Evolutionary conservation across 2,113 vertebrate species (phyloP).

Genomic region (Dicerorhinus sumatrensis): DNA sequence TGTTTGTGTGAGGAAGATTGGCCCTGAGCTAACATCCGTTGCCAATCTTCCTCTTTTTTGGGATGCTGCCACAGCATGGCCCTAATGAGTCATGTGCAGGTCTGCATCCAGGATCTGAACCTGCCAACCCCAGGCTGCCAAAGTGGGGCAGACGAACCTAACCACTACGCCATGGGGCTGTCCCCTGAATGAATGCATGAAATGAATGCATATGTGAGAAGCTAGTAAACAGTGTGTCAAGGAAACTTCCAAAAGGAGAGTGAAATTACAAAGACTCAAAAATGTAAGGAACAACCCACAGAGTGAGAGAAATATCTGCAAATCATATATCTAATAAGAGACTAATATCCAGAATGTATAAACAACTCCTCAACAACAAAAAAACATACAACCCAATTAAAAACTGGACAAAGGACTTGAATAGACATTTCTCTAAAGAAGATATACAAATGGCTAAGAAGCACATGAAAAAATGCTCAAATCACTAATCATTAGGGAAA

Average conservation of each 20-base stretch:
- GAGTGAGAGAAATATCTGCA: neutral
- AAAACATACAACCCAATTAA: neutral
- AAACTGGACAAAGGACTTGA: neutral
- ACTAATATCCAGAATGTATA: neutral
- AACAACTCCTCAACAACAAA: neutral
- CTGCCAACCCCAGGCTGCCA: too few species aligned
- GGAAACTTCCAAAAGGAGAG: neutral
- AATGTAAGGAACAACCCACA: neutral
- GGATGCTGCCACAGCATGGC: too few species aligned
- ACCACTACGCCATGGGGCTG: too few species aligned
- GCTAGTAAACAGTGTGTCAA: neutral
- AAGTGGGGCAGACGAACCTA: too few species aligned
- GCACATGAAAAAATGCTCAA: neutral
- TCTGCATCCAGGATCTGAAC: too few species aligned
- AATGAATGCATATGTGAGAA: neutral
- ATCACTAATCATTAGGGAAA: neutral
- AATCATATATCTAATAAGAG: neutral
- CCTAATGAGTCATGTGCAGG: too few species aligned
- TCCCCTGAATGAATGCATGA: neutral
- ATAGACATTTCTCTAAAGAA: neutral
- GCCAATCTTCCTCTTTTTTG: too few species aligned
- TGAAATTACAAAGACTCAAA: neutral
- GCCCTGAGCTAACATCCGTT: too few species aligned
- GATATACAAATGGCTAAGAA: neutral
- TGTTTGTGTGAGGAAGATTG: too few species aligned